Conservation (phyloP, 1,140 invertebrate genomes). For the Bacillus rossius region DNA sequence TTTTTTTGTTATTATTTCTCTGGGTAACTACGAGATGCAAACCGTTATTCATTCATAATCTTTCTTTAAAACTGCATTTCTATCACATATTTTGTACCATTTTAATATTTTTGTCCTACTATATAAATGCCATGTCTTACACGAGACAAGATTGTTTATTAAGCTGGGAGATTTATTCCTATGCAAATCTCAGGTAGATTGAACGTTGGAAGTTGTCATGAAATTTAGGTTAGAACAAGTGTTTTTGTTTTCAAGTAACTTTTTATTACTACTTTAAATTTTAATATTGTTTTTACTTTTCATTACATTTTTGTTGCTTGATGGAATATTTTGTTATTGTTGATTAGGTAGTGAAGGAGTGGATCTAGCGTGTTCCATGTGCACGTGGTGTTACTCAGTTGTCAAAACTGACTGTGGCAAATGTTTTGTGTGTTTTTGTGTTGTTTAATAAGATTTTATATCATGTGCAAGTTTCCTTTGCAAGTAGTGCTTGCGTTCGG, state of each 20-base stretch:
- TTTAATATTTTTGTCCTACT: constrained; percentile 4
- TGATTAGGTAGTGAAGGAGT: constrained; percentile 5
- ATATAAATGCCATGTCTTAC: constrained; percentile 13
- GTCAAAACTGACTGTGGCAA: too few relatives aligned
- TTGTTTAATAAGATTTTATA: too few relatives aligned
- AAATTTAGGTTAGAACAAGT: constrained; percentile 12
- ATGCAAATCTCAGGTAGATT: constrained; percentile 18
- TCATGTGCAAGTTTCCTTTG: too few relatives aligned
- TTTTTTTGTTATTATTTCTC: too few relatives aligned
- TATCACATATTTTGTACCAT: too few relatives aligned
- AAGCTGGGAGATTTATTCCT: neutral
- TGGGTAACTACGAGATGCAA: too few relatives aligned
- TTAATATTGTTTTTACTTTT: constrained; percentile 15
- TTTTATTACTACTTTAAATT: constrained; percentile 12
- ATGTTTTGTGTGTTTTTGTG: too few relatives aligned
- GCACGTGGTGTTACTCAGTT: too few relatives aligned
- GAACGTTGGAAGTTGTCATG: constrained; percentile 10
- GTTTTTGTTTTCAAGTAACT: constrained; percentile 6
- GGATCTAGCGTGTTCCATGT: too few relatives aligned
- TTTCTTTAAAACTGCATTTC: too few relatives aligned
- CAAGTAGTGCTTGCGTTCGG: too few relatives aligned
- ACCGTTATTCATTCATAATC: too few relatives aligned
- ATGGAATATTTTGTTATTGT: constrained; percentile 15
- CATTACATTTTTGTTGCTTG: constrained; percentile 14
- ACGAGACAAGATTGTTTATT: constrained; percentile 4